Base-by-base conservation (phyloP, 2,113 vertebrate genomes). In the Megaceryle torquata region DNA sequence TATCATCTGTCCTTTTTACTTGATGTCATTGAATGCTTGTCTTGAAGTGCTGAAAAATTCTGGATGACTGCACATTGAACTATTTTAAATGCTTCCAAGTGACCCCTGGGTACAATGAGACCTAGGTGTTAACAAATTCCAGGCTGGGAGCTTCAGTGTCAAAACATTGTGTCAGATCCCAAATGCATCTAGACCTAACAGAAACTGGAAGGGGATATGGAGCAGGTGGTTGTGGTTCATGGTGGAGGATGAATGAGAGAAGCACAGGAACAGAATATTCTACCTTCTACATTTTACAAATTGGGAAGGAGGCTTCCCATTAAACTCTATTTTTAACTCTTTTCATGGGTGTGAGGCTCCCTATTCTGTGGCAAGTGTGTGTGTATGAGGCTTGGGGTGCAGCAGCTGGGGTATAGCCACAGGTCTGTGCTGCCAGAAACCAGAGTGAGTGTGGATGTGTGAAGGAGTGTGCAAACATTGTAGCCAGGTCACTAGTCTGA, bases 241-340 rank as follows among this genome's bases (percentile, higher is more conserved):
- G 5, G 54, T 21, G 39, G 21, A 69, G 28, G 41, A 60, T 0
- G 0, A 60, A 17, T 6, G 9, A 59, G 39, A 85, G 44, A 29
- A 65, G 60, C 25, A 41, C 28, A 69, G 48, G 59, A 86, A 69
- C 28, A 86, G 53, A 83, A 54, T 88, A 79, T 70, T 94, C 54
- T 74, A 19, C 86, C 31, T 33, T 85, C 24, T 54, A 39, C 46
- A 54, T 83, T 76, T 89, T 48, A 71, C 67, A 63, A 72, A 80
- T 3, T 68, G 15, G 22, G 10, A 86, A 76, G 63, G 13, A 79
- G 43, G 43, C 43, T 37, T 37, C 68, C 33, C 50, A 26, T 56
- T 46, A 11, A 65, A 46, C n/a, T 74, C 16, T 6, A 33, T 84
- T 64, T 54, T 39, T 64, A 16, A 25, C 39, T 56, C 41, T 46